Evolutionary conservation across 2,113 vertebrate species (phyloP), one percentile per base, ranked within the genome.

Genomic region (Pavo muticus): DNA sequence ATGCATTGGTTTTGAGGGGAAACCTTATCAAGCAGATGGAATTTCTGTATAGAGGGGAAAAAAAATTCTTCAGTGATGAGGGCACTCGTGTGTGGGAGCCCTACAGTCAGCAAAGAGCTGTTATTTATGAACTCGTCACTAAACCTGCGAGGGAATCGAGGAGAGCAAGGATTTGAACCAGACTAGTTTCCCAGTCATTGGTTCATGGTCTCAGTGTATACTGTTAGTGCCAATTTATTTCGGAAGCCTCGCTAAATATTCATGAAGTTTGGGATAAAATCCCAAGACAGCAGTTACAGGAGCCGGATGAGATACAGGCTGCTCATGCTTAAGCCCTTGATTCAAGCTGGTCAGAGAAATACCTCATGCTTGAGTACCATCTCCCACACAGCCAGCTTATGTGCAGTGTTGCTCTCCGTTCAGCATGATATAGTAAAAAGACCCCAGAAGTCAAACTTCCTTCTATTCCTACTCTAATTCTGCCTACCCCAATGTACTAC

Each of bases 251-350:
- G 44, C 78, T 54, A 11, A 54, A 84, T 73, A 21, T 61, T 45
- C 56, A 64, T 0, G 35, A 64, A n/a, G 13, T 76, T 2, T 15
- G 37, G 45, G 39, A 83, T 45, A 45, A 70, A 88, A 60, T 0
- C 0, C 32, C 25, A 27, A 64, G 21, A 4, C 68, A 91, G 21
- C 9, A 54, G 9, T 35, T 64, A 32, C 0, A 83, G 68, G 11
- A 79, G 21, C 44, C 79, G 48, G 44, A 32, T 35, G 23, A 76
- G 20, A 17, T 7, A 27, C 7, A 29, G 56, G 35, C 14, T 1
- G 6, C 32, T 10, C 6, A 3, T 1, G 1, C 52, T 52, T n/a
- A 59, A 59, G 52, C n/a, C 35, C 63, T 69, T 0, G 0, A 15
- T 69, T 71, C 17, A 19, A 7, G 40, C 14, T 32, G 39, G 5